These are phyloP conservation scores for Trichechus manatus DNA, from an alignment of 2,113 vertebrate species.

Conservation along the genomic window DNA sequence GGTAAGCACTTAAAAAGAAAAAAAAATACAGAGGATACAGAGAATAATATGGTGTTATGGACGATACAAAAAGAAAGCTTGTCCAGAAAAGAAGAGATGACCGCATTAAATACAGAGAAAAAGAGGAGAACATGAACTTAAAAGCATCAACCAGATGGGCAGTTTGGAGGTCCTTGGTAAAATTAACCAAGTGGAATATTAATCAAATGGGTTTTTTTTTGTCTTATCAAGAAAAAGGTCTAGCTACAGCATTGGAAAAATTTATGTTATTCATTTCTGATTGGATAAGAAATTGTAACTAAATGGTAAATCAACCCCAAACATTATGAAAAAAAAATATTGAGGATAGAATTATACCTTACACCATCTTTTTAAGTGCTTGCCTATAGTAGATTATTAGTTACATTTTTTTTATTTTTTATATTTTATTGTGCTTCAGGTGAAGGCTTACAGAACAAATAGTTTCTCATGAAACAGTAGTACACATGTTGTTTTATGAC, in stretches of 20 bases:
- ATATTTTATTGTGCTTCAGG: too few species aligned
- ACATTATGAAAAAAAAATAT: not conserved
- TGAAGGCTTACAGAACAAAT: too few species aligned
- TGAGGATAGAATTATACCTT: not conserved
- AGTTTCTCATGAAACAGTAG: too few species aligned
- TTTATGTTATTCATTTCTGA: slow-evolving; percentile 1
- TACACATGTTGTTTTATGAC: too few species aligned
- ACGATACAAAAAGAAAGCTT: not conserved
- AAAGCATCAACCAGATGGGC: not conserved
- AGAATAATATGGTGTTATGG: not conserved
- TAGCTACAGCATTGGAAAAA: not conserved
- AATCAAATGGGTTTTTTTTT: not conserved
- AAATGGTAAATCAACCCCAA: not conserved
- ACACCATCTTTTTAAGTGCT: not conserved
- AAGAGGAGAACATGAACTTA: not conserved
- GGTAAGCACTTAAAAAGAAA: not conserved
- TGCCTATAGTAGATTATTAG: not conserved
- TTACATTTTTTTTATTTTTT: too few species aligned
- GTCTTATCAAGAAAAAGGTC: not conserved
- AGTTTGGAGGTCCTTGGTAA: not conserved
- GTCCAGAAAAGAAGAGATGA: not conserved
- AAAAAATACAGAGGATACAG: not conserved
- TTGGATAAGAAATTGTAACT: not conserved
- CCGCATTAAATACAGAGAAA: not conserved
- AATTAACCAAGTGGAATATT: not conserved